These are phyloP conservation scores for Grammomys dolichurus DNA, from an alignment of 2,113 vertebrate genomes.

Conservation along the genomic window DNA sequence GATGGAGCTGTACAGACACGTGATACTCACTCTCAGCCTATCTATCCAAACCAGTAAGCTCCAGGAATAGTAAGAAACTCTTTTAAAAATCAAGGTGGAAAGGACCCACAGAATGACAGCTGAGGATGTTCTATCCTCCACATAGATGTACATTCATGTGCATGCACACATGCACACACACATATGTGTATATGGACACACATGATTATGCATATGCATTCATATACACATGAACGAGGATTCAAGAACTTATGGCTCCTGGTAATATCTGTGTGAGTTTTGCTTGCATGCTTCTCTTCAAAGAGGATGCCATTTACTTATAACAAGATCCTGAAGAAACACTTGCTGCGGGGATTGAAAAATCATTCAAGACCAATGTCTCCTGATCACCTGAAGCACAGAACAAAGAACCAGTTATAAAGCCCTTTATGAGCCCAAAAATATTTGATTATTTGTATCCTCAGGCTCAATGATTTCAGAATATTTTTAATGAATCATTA, in stretches of 20 bases:
- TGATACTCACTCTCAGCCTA: background rate
- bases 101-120: background rate
- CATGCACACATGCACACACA: background rate
- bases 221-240: background rate
- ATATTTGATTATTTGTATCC: constrained; percentile 81
- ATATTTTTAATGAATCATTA: constrained; percentile 76
- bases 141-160: background rate
- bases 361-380: constrained; percentile 56
- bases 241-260: background rate
- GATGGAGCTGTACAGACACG: background rate
- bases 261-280: background rate
- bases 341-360: constrained; percentile 66
- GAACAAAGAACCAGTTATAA: constrained; percentile 67
- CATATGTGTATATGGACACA: background rate
- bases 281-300: constrained; percentile 45
- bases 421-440: constrained; percentile 53
- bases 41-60: background rate
- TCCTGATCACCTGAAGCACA: constrained; percentile 70
- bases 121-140: background rate
- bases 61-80: background rate
- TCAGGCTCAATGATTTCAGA: constrained; percentile 76
- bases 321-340: constrained; percentile 69
- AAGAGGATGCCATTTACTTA: constrained; percentile 46
- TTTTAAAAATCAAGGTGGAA: background rate
- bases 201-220: too few relatives aligned